These are phyloP conservation scores for Palythoa grandiflora DNA, from an alignment of 92 coral and sea anemone genomes.

Conservation along the genomic window DNA sequence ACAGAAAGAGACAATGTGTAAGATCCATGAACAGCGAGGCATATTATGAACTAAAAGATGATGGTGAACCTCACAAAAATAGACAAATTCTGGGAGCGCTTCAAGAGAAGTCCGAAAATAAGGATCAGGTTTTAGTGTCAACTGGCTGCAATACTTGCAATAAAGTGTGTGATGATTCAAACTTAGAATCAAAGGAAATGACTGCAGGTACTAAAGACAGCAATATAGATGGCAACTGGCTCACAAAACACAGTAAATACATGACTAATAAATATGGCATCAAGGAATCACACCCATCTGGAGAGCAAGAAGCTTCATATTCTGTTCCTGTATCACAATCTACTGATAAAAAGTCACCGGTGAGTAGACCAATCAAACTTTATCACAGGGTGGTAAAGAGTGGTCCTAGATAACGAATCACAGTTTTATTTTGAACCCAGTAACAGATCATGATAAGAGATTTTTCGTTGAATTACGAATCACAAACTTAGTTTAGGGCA, in stretches of 20 bases:
- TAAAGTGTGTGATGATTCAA: neutral
- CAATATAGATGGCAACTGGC: slow-evolving; percentile 11
- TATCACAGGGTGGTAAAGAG: too few species aligned
- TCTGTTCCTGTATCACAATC: neutral
- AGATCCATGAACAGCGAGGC: neutral
- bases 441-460: too few species aligned
- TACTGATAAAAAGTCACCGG: neutral
- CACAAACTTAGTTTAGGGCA: too few species aligned
- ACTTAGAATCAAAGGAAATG: neutral
- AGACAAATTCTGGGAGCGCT: slow-evolving; percentile 24
- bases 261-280: slow-evolving; percentile 36
- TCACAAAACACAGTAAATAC: slow-evolving; percentile 27
- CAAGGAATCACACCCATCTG: neutral
- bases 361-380: neutral
- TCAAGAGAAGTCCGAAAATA: neutral
- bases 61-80: neutral
- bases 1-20: slow-evolving; percentile 17
- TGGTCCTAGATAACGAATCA: too few species aligned
- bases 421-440: too few species aligned
- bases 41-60: neutral
- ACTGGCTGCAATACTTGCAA: neutral
- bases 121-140: neutral
- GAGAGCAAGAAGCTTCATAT: neutral
- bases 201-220: neutral
- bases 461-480: too few species aligned